phyloP scores from a whole-genome alignment of 2,113 vertebrate genomes.

The Tenebrosternarchus preto region DNA sequence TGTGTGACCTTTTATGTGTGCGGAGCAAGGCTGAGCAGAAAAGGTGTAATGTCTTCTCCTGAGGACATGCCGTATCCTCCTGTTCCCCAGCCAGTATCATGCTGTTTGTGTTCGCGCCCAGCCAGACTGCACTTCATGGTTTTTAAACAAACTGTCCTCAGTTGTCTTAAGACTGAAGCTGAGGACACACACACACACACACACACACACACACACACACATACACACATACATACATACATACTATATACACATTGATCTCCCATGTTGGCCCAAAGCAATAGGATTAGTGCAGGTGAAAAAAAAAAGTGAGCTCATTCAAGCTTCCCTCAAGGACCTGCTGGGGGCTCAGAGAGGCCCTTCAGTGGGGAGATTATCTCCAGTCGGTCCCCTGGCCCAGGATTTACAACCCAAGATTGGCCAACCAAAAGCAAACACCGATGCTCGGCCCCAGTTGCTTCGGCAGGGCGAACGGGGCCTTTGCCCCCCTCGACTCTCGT shows the following conservation, averaged over 20 bases:
- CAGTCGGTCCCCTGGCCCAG: slow-evolving; percentile 42
- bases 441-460: slow-evolving; percentile 64
- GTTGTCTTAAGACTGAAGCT: not conserved
- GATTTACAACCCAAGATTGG: slow-evolving; percentile 66
- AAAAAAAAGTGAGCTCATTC: not conserved
- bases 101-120: slow-evolving; percentile 2
- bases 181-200: not conserved
- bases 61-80: slow-evolving; percentile 62
- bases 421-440: slow-evolving; percentile 66
- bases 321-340: not conserved
- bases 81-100: slow-evolving; percentile 56
- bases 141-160: not conserved
- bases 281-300: slow-evolving; percentile 5
- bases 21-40: slow-evolving; percentile 63
- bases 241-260: not conserved
- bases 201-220: no score
- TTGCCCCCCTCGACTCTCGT: slow-evolving; percentile 59
- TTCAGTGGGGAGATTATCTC: slow-evolving; percentile 60
- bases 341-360: slow-evolving; percentile 35
- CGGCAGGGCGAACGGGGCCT: slow-evolving; percentile 50
- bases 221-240: no score
- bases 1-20: slow-evolving; percentile 73
- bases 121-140: not conserved
- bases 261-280: not conserved
- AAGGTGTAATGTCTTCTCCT: slow-evolving; percentile 63